Evolutionary conservation across 2,113 vertebrate genomes (phyloP).

Genomic region (Seriola rivoliana): DNA sequence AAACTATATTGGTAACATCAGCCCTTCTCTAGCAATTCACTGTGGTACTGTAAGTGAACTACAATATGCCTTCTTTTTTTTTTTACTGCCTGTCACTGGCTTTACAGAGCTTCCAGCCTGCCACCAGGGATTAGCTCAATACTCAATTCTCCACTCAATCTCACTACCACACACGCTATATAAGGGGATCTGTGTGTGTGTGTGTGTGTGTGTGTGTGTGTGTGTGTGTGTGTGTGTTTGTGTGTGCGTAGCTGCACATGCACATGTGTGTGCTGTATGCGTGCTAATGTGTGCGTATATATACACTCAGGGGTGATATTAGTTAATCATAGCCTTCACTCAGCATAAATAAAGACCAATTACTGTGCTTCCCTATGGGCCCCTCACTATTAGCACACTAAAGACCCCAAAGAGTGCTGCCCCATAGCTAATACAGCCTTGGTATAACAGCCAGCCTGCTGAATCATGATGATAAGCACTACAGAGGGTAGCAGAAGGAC

Average conservation of each 20-base stretch:
- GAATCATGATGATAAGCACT: conserved; percentile 72
- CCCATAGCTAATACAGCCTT: conserved; percentile 66
- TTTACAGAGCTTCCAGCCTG: conserved; percentile 65
- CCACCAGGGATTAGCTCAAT: conserved; percentile 74
- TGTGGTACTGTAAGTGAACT: conserved; percentile 54
- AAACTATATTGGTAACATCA: conserved; percentile 45
- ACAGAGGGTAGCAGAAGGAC: conserved; percentile 66
- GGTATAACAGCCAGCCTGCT: conserved; percentile 62
- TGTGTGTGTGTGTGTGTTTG: conserved; percentile 23
- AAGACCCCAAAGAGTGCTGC: conserved; percentile 78
- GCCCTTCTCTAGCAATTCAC: conserved; percentile 18
- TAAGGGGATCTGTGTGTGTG: conserved; percentile 39
- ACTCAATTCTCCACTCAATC: conserved; percentile 78
- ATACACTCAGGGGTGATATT: conserved; percentile 80
- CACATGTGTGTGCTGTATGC: conserved; percentile 17
- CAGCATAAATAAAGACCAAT: conserved; percentile 85
- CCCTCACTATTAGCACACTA: conserved; percentile 76
- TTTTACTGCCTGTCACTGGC: conserved; percentile 63
- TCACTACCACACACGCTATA: conserved; percentile 61
- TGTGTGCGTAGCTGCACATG: not conserved
- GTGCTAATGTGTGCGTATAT: conserved; percentile 56
- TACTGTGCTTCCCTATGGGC: conserved; percentile 80
- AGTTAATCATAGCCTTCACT: conserved; percentile 84
- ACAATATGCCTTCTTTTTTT: conserved; percentile 57
- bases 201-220: conserved; percentile 1